Evolutionary conservation across 2,888 invertebrate species (phyloP).

Genomic region (Pterobdella sp.): DNA sequence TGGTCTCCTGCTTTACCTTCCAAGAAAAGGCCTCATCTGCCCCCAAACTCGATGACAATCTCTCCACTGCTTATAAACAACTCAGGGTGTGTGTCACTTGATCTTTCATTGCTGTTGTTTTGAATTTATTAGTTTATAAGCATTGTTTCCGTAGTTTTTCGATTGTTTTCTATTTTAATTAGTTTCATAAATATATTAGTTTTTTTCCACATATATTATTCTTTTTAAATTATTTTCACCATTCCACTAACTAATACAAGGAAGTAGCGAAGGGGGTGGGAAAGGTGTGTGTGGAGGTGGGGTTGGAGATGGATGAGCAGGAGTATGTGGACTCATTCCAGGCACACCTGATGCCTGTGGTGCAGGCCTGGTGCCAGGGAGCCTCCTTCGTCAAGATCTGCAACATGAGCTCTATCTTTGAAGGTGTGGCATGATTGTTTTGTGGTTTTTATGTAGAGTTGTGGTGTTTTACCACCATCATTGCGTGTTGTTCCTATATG

Average conservation of each 20-base stretch:
- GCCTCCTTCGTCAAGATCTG: conserved; percentile 81
- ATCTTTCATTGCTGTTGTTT: too few relatives aligned
- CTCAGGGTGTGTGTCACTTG: conserved; percentile 68
- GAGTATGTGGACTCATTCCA: conserved; percentile 82
- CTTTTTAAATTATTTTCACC: background rate
- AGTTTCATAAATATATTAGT: background rate
- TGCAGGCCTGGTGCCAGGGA: conserved; percentile 90
- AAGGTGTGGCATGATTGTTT: too few relatives aligned
- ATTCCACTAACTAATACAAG: conserved; percentile 27
- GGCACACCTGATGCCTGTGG: conserved; percentile 92
- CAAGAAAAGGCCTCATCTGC: conserved; percentile 74
- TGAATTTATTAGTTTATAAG: too few relatives aligned
- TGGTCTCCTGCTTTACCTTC: conserved; percentile 54
- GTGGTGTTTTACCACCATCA: too few relatives aligned
- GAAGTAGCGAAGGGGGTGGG: conserved; percentile 65
- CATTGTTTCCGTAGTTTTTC: too few relatives aligned
- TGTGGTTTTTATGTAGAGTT: too few relatives aligned
- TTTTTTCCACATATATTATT: too few relatives aligned
- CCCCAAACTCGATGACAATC: conserved; percentile 73
- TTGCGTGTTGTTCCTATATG: too few relatives aligned
- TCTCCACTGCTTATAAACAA: conserved; percentile 77
- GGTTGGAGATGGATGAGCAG: conserved; percentile 66
- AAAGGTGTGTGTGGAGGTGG: conserved; percentile 60
- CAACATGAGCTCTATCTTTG: conserved; percentile 56
- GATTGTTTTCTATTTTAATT: background rate